Percentiles rank a stretch among this genome's conserved stretches.
Evolutionary conservation across 2,797 vertebrate genomes (phyloP).

Genomic region (Trematomus bernacchii): DNA sequence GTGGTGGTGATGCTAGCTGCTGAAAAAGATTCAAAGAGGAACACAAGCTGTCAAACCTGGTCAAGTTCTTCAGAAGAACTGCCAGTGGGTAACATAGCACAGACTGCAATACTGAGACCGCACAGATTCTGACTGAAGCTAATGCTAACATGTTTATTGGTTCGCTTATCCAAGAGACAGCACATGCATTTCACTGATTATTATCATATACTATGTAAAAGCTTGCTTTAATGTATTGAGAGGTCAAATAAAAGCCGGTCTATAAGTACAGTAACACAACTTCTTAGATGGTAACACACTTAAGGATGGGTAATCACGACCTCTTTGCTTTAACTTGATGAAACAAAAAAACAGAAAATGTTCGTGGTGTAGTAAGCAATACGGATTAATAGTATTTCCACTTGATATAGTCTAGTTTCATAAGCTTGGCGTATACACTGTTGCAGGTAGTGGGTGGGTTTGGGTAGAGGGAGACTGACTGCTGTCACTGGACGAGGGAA

Average conservation of each 20-base stretch:
- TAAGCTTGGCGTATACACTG: conserved; percentile 67
- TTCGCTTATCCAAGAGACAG: conserved; percentile 67
- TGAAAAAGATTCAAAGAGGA: conserved; percentile 45
- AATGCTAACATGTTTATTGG: conserved; percentile 67
- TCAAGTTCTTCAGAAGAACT: conserved; percentile 45
- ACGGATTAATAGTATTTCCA: conserved; percentile 72
- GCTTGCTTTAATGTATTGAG: conserved; percentile 67
- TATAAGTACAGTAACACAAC: conserved; percentile 69
- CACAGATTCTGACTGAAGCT: conserved; percentile 65
- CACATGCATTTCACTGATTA: conserved; percentile 78
- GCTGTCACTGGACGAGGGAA: conserved; percentile 45
- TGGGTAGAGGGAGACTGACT: conserved; percentile 25
- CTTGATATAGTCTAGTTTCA: conserved; percentile 67
- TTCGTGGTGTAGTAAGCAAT: conserved; percentile 63
- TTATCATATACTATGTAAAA: conserved; percentile 65
- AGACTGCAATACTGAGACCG: conserved; percentile 57
- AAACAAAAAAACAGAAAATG: conserved; percentile 35
- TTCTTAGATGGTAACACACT: conserved; percentile 53
- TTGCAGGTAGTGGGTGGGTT: conserved; percentile 44
- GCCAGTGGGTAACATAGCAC: conserved; percentile 48
- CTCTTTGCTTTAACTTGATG: conserved; percentile 49
- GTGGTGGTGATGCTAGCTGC: conserved; percentile 54
- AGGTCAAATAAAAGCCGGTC: conserved; percentile 64
- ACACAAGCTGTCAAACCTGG: conserved; percentile 33
- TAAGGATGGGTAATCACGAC: conserved; percentile 36